Conservation (phyloP, 1,140 invertebrate genomes). For the Papilio glaucus region DNA sequence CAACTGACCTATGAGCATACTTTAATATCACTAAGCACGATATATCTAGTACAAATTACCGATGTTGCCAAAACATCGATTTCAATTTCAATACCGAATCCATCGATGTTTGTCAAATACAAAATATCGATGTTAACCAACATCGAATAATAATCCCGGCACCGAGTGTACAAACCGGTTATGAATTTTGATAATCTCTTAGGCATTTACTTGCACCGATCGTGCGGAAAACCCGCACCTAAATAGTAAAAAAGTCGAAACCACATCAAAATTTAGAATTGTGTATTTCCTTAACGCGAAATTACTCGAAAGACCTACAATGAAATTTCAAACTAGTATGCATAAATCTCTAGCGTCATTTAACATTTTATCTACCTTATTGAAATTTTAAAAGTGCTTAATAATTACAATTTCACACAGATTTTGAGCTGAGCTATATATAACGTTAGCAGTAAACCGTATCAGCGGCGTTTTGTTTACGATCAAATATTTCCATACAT, state of each 20-base stretch:
- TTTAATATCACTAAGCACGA: slow-evolving; percentile 79
- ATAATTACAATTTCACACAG: slow-evolving; percentile 52
- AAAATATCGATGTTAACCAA: slow-evolving; percentile 2
- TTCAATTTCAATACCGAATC: not conserved
- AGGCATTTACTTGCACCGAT: slow-evolving; percentile 60
- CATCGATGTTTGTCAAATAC: not conserved
- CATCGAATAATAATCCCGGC: slow-evolving; percentile 9
- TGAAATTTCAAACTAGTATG: slow-evolving; percentile 39
- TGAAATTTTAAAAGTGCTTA: slow-evolving; percentile 62
- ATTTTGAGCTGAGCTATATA: slow-evolving; percentile 69
- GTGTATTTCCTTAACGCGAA: slow-evolving; percentile 53
- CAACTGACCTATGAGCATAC: slow-evolving; percentile 77
- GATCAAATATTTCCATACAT: slow-evolving; percentile 17
- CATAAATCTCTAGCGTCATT: slow-evolving; percentile 44
- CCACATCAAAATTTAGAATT: slow-evolving; percentile 70
- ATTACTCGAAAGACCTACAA: slow-evolving; percentile 59
- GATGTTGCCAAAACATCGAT: slow-evolving; percentile 2
- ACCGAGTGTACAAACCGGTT: slow-evolving; percentile 63
- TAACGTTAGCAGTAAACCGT: slow-evolving; percentile 37
- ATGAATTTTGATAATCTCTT: slow-evolving; percentile 57
- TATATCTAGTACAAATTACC: slow-evolving; percentile 44
- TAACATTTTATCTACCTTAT: slow-evolving; percentile 48
- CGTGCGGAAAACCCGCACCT: slow-evolving; percentile 59
- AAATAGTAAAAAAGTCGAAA: slow-evolving; percentile 73
- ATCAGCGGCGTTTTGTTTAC: slow-evolving; percentile 32